A percentile compares a stretch with the other conserved stretches of the same genome.
These are phyloP conservation scores for Spilarctia lutea DNA, from an alignment of 2,888 invertebrate genomes.

Conservation along the genomic window DNA sequence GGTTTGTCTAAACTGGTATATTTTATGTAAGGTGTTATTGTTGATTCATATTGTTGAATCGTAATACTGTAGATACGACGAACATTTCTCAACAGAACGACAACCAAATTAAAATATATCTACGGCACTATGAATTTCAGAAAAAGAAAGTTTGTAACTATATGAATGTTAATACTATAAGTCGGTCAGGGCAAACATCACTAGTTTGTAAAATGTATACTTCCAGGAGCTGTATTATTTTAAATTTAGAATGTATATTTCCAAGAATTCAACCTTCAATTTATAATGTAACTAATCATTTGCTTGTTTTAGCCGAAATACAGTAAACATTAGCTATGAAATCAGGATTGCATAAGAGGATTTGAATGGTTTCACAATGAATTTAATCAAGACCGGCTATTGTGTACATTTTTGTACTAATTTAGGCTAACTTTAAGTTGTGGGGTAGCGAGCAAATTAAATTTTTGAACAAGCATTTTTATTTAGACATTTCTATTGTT, in stretches of 20 bases:
- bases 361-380: slow-evolving; percentile 7
- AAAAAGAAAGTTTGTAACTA: too few relatives aligned
- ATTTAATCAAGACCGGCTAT: slow-evolving; percentile 12
- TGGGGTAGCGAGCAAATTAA: not conserved
- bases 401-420: not conserved
- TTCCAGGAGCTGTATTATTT: not conserved
- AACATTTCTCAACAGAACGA: not conserved
- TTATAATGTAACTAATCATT: not conserved
- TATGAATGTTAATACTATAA: too few relatives aligned
- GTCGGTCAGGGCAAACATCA: not conserved
- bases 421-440: not conserved
- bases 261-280: not conserved
- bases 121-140: not conserved
- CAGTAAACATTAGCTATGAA: slow-evolving; percentile 9
- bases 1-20: slow-evolving; percentile 37
- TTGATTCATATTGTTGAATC: not conserved
- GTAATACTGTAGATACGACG: not conserved
- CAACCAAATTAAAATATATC: not conserved
- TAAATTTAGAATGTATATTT: slow-evolving; percentile 8
- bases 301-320: slow-evolving; percentile 6
- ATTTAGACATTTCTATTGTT: not conserved
- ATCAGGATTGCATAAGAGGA: slow-evolving; percentile 2
- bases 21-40: not conserved
- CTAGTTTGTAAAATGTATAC: not conserved
- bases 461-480: not conserved